Base-by-base conservation (phyloP, 1,140 invertebrate species). In the Drosophila orosa region DNA sequence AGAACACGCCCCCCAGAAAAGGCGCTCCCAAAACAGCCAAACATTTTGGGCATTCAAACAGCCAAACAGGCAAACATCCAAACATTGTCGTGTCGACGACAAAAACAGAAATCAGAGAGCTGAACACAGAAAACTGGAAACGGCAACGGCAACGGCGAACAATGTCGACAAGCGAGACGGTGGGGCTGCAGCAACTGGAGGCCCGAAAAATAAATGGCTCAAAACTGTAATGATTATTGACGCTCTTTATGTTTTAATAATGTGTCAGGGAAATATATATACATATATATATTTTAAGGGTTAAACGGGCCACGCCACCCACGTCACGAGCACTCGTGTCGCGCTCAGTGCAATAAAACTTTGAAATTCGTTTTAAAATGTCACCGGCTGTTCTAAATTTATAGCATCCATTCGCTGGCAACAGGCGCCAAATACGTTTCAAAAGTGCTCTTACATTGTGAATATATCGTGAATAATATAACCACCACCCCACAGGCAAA, bases 241-340 rank as follows among this genome's bases (percentile, higher is more conserved):
- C 85, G 84, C 84, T 89, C 77, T 89, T 89, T 90, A 90, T 89
- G 80, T 80, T 89, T 90, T 89, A 90, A 89, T 89, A 89, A 89
- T 90, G 84, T 78, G 80, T 74, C 84, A 80, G 58, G 39, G 62
- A 74, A 80, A 85, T 83, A 63, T 61, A 79, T 73, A 56, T 62
- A 60, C 47, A 47, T n/a, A 47, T 54, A 73, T 68, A 68, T 80
- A 74, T 80, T 74, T 81, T 74, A 89, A 89, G 84, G 84, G 84
- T 89, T 89, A 89, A 89, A 85, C 68, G 80, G 42, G 31, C 68
- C 65, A 72, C 58, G 47, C 68, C 73, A 80, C 65, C 67, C 82
- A 86, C 68, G 80, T 89, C 85, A 80, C 50, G 35, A 84, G 81
- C 84, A 84, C 80, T 84, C 80, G 77, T 52, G 50, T 71, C 66